Base-by-base conservation (phyloP, 2,888 invertebrate genomes). In the Arrhopalites spinosus region DNA sequence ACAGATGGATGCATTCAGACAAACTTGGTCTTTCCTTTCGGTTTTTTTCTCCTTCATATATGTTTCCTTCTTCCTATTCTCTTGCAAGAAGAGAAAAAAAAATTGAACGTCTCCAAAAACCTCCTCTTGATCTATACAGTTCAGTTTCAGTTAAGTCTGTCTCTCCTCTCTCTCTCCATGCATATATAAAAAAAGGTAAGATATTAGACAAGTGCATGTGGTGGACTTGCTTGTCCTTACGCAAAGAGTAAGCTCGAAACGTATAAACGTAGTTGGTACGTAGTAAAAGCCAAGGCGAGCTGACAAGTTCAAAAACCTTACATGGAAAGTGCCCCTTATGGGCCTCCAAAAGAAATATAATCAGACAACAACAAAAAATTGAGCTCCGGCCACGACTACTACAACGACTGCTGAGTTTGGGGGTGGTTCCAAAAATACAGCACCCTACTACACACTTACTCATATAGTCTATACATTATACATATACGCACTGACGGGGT, bases 241-340 rank as follows among this genome's bases (percentile, higher is more conserved):
- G 8, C 15, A 50, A n/a, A n/a, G 7, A 5, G 3, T 50, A 8
- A 50, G 15, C 50, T 2, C 3, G n/a, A 50, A 50, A n/a, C 50
- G 50, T n/a, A 50, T 15, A 50, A 50, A 50, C 50, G 50, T 50
- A 50, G 8, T 7, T 36, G 36, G 36, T 36, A 7, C 36, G 36
- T 61, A 66, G 66, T 66, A 66, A 66, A 66, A 43, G n/a, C 29
- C 7, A 47, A 68, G 71, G 8, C 30, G 30, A 17, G 63, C 27
- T 29, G 63, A 63, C 56, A 71, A 71, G 71, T 71, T 71, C 71
- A 71, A 71, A 71, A 71, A 71, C 71, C 71, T 71, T 59, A 23
- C 50, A 15, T 3, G 15, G 50, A 50, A 50, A 50, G 50, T 50
- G 50, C 50, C 50, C 50, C 50, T 50, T 50, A 50, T 50, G 50